phyloP scores from a whole-genome alignment of 2,113 vertebrate genomes.

The Neotragus moschatus region DNA sequence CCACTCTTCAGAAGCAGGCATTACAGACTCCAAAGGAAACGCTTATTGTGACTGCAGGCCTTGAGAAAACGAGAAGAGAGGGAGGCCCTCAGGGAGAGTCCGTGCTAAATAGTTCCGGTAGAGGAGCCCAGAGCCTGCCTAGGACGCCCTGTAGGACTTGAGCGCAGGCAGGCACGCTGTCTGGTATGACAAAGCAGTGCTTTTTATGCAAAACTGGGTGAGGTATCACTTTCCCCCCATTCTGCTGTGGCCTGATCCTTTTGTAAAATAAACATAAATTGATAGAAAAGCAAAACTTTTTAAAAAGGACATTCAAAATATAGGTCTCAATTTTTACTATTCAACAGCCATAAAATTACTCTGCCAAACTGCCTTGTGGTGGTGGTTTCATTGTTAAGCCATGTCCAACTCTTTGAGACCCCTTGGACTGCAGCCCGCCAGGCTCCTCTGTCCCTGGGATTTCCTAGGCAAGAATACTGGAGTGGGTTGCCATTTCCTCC shows the following conservation, averaged over 20 bases:
- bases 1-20: background rate
- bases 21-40: background rate
- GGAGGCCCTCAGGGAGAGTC: background rate
- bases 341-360: background rate
- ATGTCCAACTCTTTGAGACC: background rate
- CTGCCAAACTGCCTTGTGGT: background rate
- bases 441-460: background rate
- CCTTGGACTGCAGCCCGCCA: background rate
- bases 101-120: accelerated
- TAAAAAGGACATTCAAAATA: background rate
- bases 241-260: background rate
- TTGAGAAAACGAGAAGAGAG: background rate
- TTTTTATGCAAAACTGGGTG: background rate
- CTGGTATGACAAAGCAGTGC: background rate
- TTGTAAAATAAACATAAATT: background rate
- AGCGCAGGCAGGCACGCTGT: accelerated
- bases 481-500: background rate
- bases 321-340: background rate
- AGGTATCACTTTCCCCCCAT: too few relatives aligned
- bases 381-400: background rate
- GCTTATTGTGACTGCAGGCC: background rate
- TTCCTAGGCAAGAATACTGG: background rate
- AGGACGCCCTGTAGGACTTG: accelerated
- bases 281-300: background rate
- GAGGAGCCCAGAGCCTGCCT: background rate